Base-by-base conservation (phyloP, 2,888 invertebrate species). In the Agrochola circellaris region DNA sequence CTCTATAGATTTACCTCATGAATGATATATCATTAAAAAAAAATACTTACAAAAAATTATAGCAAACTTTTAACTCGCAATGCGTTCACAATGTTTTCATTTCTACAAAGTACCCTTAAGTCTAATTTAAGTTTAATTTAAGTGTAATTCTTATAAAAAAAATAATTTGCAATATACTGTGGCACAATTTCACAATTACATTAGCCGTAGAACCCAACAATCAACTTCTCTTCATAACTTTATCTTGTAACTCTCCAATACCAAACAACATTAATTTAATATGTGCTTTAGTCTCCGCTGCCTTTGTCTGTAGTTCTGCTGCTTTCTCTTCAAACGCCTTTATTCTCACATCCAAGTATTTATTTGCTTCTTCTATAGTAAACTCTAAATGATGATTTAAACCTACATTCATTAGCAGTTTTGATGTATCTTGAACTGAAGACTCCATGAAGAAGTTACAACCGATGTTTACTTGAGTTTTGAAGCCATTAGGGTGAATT, bases 361-460 rank as follows among this genome's bases (percentile, higher is more conserved):
- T 97, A 67, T 98, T 90, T 0, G 98, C 98, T 94, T 99, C 98
- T 30, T 97, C 95, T 45, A 97, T 89, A 13, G 97, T 97, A 87
- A 98, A 97, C 90, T 98, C 98, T 54, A 99, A 94, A 92, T 97
- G 98, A 89, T 98, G 97, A 73, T 98, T 98, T 87, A 98, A 97
- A 0, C 99, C 99, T 79, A 99, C 95, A 91, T 98, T 97, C 42
- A 99, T 97, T 42, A 98, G 95, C 71, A 99, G 97, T 61, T 94
- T 97, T 0, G 97, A 97, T 1, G 97, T 95, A 91, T 98, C 97
- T 71, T 97, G 94, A 72, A 98, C 97, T 74, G 97, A 95, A 0
- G 98, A 98, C 92, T 98, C 98, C 92, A 98, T 97, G 89, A 98
- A 99, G 87, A 98, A 98, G 92, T 98, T 98, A 88, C 98, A 98